phyloP scores from a whole-genome alignment of 2,797 vertebrate species.

The Erethizon dorsatum region DNA sequence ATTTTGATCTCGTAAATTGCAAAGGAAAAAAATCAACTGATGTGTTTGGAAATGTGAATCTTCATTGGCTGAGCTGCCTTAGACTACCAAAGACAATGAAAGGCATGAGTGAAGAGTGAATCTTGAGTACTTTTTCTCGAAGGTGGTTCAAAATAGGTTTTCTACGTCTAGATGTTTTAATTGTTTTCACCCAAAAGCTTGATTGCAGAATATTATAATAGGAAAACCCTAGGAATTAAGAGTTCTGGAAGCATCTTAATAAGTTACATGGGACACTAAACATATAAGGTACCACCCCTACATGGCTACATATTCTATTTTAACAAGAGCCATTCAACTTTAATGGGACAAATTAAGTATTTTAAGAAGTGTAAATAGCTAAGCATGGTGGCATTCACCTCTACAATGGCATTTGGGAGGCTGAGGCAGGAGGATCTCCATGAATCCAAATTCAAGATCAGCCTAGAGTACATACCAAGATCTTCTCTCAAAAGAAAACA shows the following conservation, averaged over 20 bases:
- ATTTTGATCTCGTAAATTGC: background rate
- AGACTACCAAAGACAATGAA: background rate
- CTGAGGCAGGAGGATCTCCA: background rate
- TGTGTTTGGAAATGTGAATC: background rate
- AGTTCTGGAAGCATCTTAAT: background rate
- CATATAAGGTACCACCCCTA: background rate
- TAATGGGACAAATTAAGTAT: background rate
- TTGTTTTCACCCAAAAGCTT: background rate
- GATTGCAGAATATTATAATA: background rate
- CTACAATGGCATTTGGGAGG: background rate
- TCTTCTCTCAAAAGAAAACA: background rate
- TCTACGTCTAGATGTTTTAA: background rate
- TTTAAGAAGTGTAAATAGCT: background rate
- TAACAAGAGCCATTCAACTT: background rate
- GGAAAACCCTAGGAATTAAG: background rate
- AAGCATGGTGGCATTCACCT: background rate
- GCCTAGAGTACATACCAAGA: background rate
- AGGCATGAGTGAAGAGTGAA: background rate
- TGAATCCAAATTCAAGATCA: background rate
- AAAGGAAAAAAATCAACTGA: background rate
- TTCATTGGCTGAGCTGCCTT: background rate
- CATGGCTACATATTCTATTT: background rate
- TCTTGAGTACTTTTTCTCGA: background rate
- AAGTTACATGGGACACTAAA: background rate
- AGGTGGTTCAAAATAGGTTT: background rate